phyloP scores from a whole-genome alignment of 2,888 invertebrate genomes.

The Esperia sulphurella region DNA sequence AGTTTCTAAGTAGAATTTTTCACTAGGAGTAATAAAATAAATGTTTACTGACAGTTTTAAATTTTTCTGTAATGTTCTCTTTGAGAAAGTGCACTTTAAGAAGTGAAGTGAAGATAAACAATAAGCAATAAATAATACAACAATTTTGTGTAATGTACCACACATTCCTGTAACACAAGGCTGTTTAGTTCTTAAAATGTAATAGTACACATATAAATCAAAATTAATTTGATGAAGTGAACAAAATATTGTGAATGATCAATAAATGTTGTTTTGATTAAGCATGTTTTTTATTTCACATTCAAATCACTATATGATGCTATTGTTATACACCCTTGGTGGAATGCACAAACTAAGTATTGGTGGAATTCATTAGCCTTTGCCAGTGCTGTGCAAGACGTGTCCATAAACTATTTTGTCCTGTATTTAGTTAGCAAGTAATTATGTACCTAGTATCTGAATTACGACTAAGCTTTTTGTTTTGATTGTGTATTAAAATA shows the following conservation, averaged over 20 bases:
- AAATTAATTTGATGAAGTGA: constrained; percentile 47
- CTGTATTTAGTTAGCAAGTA: too few relatives aligned
- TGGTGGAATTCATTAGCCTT: too few relatives aligned
- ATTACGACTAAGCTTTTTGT: too few relatives aligned
- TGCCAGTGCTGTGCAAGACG: too few relatives aligned
- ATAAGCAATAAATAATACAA: constrained; percentile 35
- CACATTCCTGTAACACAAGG: constrained; percentile 69
- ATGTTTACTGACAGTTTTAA: background rate
- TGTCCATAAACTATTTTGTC: too few relatives aligned
- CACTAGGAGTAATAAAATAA: background rate
- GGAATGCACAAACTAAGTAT: too few relatives aligned
- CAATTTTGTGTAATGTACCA: constrained; percentile 25
- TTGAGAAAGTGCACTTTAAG: constrained; percentile 22
- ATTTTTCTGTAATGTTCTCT: constrained; percentile 24
- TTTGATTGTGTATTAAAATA: too few relatives aligned
- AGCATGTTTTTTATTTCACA: constrained; percentile 15
- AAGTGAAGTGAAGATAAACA: constrained; percentile 46
- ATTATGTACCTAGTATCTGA: too few relatives aligned
- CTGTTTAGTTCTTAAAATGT: constrained; percentile 59
- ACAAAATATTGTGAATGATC: constrained; percentile 68
- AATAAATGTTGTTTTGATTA: constrained; percentile 45
- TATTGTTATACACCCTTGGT: too few relatives aligned
- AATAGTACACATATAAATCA: constrained; percentile 18
- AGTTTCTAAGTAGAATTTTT: constrained; percentile 16
- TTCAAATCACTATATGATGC: too few relatives aligned